Percentiles rank a stretch among this genome's conserved stretches.
Evolutionary conservation across 1,140 invertebrate genomes (phyloP).

Genomic region (Philaenus spumarius): DNA sequence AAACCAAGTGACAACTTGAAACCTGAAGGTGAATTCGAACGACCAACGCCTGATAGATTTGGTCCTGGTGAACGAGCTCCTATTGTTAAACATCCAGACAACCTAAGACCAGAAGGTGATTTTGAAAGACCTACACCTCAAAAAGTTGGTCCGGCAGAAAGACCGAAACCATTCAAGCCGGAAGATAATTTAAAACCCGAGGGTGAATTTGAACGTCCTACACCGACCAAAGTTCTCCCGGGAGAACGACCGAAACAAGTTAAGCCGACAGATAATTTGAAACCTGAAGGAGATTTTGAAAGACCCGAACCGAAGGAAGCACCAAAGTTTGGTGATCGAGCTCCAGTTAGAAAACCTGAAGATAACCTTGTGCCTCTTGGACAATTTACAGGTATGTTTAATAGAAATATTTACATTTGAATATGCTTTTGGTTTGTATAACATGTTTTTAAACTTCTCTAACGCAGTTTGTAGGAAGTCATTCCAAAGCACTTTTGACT

Average conservation of each 20-base stretch:
- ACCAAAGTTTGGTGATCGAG: no score
- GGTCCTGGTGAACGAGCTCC: conserved; percentile 38
- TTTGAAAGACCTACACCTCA: conserved; percentile 38
- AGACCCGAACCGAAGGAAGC: conserved; percentile 41
- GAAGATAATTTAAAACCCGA: conserved; percentile 48
- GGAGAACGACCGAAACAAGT: conserved; percentile 39
- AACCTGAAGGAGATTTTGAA: conserved; percentile 56
- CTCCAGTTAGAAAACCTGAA: conserved; percentile 36
- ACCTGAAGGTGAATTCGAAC: conserved; percentile 47
- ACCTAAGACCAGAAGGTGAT: conserved; percentile 45
- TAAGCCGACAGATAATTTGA: conserved; percentile 53
- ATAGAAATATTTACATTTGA: no score
- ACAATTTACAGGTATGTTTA: conserved; percentile 49
- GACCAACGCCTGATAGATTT: conserved; percentile 39
- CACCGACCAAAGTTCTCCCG: conserved; percentile 23
- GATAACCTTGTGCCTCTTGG: conserved; percentile 39
- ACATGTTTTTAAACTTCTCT: no score
- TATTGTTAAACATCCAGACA: conserved; percentile 36
- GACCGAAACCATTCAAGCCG: conserved; percentile 35
- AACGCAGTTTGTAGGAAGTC: no score
- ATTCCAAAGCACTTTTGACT: no score
- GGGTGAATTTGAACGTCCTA: conserved; percentile 42
- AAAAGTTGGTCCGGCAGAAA: conserved; percentile 35
- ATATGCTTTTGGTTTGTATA: no score
- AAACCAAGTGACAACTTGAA: conserved; percentile 40